phyloP scores from a whole-genome alignment of 1,140 invertebrate species.

The Lepeophtheirus salmonis region DNA sequence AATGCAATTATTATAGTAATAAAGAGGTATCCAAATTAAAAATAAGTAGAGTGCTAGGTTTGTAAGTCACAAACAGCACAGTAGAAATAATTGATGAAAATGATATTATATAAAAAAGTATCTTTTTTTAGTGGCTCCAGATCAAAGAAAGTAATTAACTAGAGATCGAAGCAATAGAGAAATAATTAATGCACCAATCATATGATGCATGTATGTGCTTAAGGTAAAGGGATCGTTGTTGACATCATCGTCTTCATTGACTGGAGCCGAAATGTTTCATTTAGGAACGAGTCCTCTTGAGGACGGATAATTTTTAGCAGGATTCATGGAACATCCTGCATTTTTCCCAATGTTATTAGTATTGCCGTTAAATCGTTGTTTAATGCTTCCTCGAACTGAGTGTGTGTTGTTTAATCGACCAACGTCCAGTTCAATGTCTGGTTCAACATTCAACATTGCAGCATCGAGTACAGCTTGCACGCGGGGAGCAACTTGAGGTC shows the following conservation, averaged over 20 bases:
- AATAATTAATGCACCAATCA: neutral
- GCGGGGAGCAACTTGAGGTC: conserved; percentile 45
- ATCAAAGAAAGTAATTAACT: neutral
- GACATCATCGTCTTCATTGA: neutral
- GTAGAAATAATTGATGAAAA: too few species aligned
- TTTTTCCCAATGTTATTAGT: conserved; percentile 21
- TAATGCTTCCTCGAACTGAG: conserved; percentile 22
- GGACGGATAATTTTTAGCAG: conserved; percentile 33
- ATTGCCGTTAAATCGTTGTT: conserved; percentile 26
- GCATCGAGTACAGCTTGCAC: conserved; percentile 51
- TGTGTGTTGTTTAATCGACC: conserved; percentile 11
- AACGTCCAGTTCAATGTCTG: conserved; percentile 48
- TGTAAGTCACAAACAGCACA: too few species aligned
- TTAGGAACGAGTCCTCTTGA: conserved; percentile 40
- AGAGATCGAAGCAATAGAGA: neutral
- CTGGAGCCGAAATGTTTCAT: conserved; percentile 24
- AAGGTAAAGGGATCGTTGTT: neutral
- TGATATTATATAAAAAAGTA: too few species aligned
- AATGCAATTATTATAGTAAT: too few species aligned
- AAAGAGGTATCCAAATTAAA: too few species aligned
- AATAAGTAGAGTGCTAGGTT: too few species aligned
- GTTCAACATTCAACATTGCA: conserved; percentile 43
- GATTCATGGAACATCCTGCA: conserved; percentile 17
- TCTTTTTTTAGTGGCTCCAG: neutral
- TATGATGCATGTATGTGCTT: neutral